phyloP scores from a whole-genome alignment of 2,113 vertebrate species.

The Andinoacara biseriatus region DNA sequence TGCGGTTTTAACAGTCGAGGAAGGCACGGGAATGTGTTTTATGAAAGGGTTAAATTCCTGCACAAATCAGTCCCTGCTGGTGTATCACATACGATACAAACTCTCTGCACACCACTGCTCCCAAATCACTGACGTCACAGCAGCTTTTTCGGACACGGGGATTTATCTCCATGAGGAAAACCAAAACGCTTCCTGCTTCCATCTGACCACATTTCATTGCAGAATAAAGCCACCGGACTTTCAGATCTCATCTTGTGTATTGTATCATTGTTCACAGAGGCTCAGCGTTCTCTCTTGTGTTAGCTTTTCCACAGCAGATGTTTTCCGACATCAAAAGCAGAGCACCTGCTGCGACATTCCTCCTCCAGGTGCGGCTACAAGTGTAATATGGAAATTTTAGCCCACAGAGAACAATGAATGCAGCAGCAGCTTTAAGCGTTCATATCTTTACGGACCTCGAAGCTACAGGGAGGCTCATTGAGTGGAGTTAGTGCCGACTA shows the following conservation, averaged over 20 bases:
- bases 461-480: background rate
- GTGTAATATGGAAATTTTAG: background rate
- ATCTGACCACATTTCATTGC: fast-evolving
- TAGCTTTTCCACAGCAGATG: background rate
- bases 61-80: background rate
- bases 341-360: constrained; percentile 10
- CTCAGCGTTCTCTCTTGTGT: background rate
- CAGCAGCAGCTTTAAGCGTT: background rate
- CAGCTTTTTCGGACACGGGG: background rate
- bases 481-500: background rate
- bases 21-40: background rate
- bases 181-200: background rate
- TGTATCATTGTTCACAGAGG: background rate
- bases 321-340: constrained; percentile 6
- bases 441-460: background rate
- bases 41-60: background rate
- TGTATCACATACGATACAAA: background rate
- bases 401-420: background rate
- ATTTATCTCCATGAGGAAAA: constrained; percentile 2
- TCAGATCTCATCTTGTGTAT: background rate
- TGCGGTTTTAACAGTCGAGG: background rate
- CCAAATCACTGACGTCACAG: background rate
- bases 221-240: background rate
- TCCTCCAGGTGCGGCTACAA: background rate
- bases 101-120: background rate